Conservation (phyloP, 2,888 invertebrate species). For the Ethmia dodecea region DNA sequence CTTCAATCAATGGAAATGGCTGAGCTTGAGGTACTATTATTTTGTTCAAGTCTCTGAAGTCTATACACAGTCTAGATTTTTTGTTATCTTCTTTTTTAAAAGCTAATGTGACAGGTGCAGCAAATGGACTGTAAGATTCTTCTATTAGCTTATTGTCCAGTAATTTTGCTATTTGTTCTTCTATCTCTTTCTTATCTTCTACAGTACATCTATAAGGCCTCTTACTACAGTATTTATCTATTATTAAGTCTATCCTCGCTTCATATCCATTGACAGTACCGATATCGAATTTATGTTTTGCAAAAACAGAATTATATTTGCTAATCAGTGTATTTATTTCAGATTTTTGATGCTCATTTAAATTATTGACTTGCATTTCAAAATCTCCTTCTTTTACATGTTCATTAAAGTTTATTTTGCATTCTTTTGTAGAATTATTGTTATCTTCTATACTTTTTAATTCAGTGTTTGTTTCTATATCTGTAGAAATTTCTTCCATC, state of each 20-base stretch:
- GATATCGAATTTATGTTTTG: conserved; percentile 21
- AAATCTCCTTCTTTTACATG: conserved; percentile 11
- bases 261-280: conserved; percentile 15
- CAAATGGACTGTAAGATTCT: conserved; percentile 24
- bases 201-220: conserved; percentile 19
- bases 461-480: too few species aligned
- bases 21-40: conserved; percentile 26
- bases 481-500: too few species aligned
- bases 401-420: not conserved
- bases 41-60: conserved; percentile 28
- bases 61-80: conserved; percentile 30
- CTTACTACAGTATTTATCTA: conserved; percentile 17
- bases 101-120: conserved; percentile 21
- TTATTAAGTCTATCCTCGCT: conserved; percentile 12
- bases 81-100: conserved; percentile 21
- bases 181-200: conserved; percentile 20
- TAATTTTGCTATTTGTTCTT: conserved; percentile 16
- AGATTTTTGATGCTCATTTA: conserved; percentile 14
- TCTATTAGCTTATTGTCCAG: conserved; percentile 19
- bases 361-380: conserved; percentile 11
- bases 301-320: conserved; percentile 17
- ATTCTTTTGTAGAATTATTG: too few species aligned
- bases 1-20: conserved; percentile 28
- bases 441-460: too few species aligned
- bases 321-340: conserved; percentile 14